These are phyloP conservation scores for Sylvicola fuscatus DNA, from an alignment of 2,888 invertebrate species.

Conservation along the genomic window DNA sequence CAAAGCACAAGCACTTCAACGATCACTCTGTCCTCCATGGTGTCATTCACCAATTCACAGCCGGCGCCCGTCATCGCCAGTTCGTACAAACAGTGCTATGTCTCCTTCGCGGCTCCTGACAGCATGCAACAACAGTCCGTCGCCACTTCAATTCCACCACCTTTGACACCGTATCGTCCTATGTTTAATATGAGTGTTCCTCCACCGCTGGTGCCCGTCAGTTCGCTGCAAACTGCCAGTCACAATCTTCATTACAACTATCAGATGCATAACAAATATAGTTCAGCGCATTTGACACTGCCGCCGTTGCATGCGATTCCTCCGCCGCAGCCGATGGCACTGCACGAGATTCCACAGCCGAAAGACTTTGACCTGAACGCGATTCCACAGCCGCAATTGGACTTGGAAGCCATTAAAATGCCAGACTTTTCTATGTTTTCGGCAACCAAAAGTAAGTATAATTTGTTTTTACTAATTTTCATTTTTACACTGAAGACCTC, in stretches of 20 bases:
- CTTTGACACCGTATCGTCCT: conserved; percentile 17
- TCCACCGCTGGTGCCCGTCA: no score
- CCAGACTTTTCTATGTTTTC: conserved; percentile 14
- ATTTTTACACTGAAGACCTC: no score
- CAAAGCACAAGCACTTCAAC: neutral
- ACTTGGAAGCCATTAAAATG: conserved; percentile 34
- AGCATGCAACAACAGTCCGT: neutral
- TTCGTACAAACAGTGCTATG: no score
- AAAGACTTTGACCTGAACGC: conserved; percentile 35
- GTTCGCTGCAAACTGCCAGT: no score
- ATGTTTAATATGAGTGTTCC: conserved; percentile 13
- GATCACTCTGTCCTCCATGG: no score
- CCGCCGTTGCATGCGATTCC: conserved; percentile 13
- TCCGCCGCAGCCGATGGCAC: conserved; percentile 34
- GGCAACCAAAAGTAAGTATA: no score
- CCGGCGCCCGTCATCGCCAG: no score
- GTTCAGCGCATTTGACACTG: no score
- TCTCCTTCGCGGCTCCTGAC: neutral
- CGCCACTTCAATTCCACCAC: conserved; percentile 9
- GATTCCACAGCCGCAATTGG: conserved; percentile 36
- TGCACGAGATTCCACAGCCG: conserved; percentile 39
- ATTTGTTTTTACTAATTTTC: no score
- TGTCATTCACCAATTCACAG: no score
- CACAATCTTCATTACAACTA: no score
- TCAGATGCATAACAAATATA: no score